Conservation (phyloP, 2,888 invertebrate species). For the Rhyacophila evoluta region DNA sequence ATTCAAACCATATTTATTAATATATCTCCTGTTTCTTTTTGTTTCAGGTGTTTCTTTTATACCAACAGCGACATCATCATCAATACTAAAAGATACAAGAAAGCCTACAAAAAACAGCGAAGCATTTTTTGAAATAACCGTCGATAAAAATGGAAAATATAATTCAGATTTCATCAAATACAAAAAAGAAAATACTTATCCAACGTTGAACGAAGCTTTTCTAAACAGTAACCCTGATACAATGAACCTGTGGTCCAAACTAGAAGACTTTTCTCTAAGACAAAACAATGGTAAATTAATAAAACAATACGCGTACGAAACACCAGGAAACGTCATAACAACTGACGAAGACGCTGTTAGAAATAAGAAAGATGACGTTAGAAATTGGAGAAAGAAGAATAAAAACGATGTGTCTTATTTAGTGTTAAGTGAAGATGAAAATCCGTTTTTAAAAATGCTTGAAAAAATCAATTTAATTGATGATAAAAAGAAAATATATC, state of each 20-base stretch:
- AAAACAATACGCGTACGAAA: not conserved
- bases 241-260: slow-evolving; percentile 41
- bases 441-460: slow-evolving; percentile 42
- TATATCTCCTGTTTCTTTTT: slow-evolving; percentile 27
- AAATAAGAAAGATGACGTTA: not conserved
- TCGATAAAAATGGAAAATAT: not conserved
- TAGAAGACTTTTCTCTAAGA: slow-evolving; percentile 40
- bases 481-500: not conserved
- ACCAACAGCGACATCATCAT: slow-evolving; percentile 22
- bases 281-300: not conserved
- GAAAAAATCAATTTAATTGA: slow-evolving; percentile 37
- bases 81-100: not conserved
- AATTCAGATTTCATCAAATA: not conserved
- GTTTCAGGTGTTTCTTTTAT: slow-evolving; percentile 41
- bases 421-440: slow-evolving; percentile 30
- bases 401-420: slow-evolving; percentile 15
- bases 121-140: not conserved
- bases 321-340: not conserved
- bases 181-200: not conserved
- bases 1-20: too few species aligned
- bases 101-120: not conserved
- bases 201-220: not conserved
- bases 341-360: not conserved
- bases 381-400: slow-evolving; percentile 18
- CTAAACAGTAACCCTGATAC: not conserved